phyloP scores from a whole-genome alignment of 1,140 invertebrate genomes.

The Sipha flava region DNA sequence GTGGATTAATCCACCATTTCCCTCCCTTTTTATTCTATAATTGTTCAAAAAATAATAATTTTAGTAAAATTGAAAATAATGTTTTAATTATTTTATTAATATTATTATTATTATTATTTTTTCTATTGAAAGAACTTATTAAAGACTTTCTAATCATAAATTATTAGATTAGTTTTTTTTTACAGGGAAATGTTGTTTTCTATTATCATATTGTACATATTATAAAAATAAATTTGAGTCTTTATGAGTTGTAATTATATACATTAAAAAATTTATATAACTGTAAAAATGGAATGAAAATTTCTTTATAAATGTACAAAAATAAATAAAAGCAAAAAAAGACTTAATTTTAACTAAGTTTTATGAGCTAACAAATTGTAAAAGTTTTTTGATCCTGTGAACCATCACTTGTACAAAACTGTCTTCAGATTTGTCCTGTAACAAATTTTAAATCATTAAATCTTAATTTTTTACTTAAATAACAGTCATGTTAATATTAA shows the following conservation, averaged over 20 bases:
- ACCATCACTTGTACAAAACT: slow-evolving; percentile 27
- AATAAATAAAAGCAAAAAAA: slow-evolving; percentile 24
- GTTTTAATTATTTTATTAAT: background rate
- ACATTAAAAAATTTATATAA: slow-evolving; percentile 24
- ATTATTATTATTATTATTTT: background rate
- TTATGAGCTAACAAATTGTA: slow-evolving; percentile 26
- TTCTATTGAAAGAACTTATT: slow-evolving; percentile 22
- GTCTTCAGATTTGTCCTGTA: slow-evolving; percentile 22
- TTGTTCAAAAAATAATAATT: slow-evolving; percentile 27
- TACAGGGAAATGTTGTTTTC: slow-evolving; percentile 31
- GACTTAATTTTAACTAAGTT: background rate
- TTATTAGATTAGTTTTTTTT: slow-evolving; percentile 14
- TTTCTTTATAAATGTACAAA: slow-evolving; percentile 21
- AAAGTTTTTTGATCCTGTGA: slow-evolving; percentile 24
- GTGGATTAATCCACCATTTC: background rate
- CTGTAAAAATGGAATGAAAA: slow-evolving; percentile 4
- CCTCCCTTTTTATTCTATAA: background rate
- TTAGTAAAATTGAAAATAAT: slow-evolving; percentile 10
- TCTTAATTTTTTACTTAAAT: too few species aligned
- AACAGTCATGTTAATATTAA: too few species aligned
- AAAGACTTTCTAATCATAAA: slow-evolving; percentile 14
- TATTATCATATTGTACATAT: slow-evolving; percentile 21
- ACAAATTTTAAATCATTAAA: background rate
- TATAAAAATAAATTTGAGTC: slow-evolving; percentile 9
- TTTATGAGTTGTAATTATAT: slow-evolving; percentile 24